Evolutionary conservation across 1,140 invertebrate genomes (phyloP), one percentile per base, ranked within the genome.

Genomic region (Portunus trituberculatus): DNA sequence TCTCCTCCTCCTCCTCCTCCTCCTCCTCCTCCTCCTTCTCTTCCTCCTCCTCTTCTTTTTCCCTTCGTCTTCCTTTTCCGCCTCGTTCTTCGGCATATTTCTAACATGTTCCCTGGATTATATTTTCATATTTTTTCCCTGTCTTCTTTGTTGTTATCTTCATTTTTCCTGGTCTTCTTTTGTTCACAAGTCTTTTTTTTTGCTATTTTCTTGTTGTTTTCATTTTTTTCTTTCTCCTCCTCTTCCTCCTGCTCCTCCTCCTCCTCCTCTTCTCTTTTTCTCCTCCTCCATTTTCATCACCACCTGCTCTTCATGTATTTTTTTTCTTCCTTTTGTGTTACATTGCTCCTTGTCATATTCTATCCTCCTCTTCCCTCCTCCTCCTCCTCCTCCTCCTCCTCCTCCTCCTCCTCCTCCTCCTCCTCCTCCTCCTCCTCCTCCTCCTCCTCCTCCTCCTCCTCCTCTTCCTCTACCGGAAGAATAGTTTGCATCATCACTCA

Each of bases 171-270:
- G 86, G 0, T 46, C 31, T 88, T 7, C 4, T 16, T 48, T 91
- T 14, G 28, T 59, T 46, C 12, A 48, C 46, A 14, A 14, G 25
- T 32, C 52, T 82, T 20, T 67, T 67, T 67, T 67, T 14, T 28
- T 32, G 29, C 67, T 67, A 32, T 25, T 67, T 31, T 48, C 45
- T 29, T 32, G 25, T 67, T 92, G 48, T 92, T 16, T 32, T 67
- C 67, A 10, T 67, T 16, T 67, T 67, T 32, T 6, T 39, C 90
- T 25, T 67, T 32, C 90, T 59, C 90, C 32, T 67, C 32, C 52
- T 29, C 90, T 32, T 59, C 67, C 90, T n/a, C 90, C 67, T 59
- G n/a, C 90, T 91, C 90, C 67, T 59, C 67, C 90, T 91, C 52
- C 12, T 20, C 10, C 8, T 16, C 12, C 12, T 20, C 12, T 59